Evolutionary conservation across 2,113 vertebrate species (phyloP).

Genomic region (Onychostruthus taczanowskii): DNA sequence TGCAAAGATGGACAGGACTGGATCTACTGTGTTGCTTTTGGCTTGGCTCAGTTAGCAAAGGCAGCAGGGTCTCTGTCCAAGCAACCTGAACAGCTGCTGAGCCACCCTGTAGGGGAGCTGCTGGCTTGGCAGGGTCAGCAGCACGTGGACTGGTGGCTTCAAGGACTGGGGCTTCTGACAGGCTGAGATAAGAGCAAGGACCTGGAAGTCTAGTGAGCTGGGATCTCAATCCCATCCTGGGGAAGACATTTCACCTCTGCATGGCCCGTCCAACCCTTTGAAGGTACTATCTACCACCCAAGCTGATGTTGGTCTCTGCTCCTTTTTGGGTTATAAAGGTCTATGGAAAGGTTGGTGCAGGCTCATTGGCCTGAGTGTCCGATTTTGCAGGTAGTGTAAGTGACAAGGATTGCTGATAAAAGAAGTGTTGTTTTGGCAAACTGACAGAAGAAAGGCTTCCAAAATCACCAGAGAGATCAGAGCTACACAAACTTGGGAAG

Average conservation of each 20-base stretch:
- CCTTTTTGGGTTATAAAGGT: not conserved
- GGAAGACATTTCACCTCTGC: not conserved
- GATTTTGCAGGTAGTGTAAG: not conserved
- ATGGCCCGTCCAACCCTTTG: not conserved
- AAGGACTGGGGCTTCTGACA: not conserved
- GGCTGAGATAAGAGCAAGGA: not conserved
- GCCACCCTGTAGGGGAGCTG: not conserved
- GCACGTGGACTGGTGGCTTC: not conserved
- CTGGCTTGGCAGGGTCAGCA: not conserved
- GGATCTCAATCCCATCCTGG: not conserved
- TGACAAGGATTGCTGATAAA: not conserved
- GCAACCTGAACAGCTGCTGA: not conserved
- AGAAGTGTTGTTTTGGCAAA: not conserved
- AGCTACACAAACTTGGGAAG: not conserved
- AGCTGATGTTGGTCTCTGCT: not conserved
- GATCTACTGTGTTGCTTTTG: not conserved
- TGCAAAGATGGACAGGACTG: not conserved
- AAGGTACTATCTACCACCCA: not conserved
- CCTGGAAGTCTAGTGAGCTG: not conserved
- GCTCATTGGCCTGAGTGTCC: not conserved
- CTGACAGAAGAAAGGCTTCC: not conserved
- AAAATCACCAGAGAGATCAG: not conserved
- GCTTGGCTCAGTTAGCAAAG: not conserved
- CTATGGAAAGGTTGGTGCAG: not conserved
- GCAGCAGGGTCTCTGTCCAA: not conserved